Evolutionary conservation across 2,113 vertebrate species (phyloP).

Genomic region (Eptesicus fuscus): DNA sequence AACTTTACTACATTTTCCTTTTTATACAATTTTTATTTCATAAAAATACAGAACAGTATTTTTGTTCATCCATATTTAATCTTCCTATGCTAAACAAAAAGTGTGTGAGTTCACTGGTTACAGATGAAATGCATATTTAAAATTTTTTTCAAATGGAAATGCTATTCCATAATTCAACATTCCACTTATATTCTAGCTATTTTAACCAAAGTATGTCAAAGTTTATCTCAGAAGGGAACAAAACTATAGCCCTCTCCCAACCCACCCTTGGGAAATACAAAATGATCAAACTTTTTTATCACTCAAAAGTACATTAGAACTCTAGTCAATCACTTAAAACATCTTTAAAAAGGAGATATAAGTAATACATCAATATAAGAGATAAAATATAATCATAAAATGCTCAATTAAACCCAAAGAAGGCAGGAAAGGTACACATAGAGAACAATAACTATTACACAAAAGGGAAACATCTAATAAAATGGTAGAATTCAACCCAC

Average conservation of each 20-base stretch:
- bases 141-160: not conserved
- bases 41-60: not conserved
- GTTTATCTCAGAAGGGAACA: slow-evolving; percentile 13
- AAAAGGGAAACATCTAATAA: not conserved
- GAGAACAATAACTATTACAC: not conserved
- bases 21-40: not conserved
- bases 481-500: not conserved
- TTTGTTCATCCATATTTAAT: slow-evolving; percentile 14
- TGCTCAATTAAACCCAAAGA: not conserved
- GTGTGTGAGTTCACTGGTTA: not conserved
- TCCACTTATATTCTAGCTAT: slow-evolving; percentile 13
- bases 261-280: not conserved
- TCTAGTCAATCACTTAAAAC: not conserved
- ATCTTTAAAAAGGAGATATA: not conserved
- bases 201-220: slow-evolving; percentile 7
- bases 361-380: not conserved
- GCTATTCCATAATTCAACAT: not conserved
- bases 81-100: not conserved
- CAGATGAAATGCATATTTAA: not conserved
- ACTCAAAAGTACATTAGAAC: not conserved
- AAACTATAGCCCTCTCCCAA: not conserved
- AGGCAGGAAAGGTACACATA: not conserved
- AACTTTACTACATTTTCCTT: not conserved
- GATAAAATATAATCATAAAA: slow-evolving; percentile 9
- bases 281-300: not conserved